A percentile compares a stretch with the other conserved stretches of the same genome.
Evolutionary conservation across 1,140 invertebrate species (phyloP).

Genomic region (Eriosoma lanigerum): DNA sequence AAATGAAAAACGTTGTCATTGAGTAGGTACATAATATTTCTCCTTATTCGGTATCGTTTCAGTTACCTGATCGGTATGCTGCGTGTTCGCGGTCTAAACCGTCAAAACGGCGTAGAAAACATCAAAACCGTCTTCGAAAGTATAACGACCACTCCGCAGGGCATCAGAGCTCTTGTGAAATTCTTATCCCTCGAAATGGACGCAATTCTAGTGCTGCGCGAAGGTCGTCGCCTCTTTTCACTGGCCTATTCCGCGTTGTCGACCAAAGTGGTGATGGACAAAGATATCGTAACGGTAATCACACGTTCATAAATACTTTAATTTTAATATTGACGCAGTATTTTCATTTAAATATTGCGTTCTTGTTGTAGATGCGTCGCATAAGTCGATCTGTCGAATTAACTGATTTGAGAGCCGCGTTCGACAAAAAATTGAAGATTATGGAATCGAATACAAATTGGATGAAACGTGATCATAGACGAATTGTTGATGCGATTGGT

Average conservation of each 20-base stretch:
- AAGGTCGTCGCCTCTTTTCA: neutral
- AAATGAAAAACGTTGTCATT: too few relatives aligned
- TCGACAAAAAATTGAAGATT: neutral
- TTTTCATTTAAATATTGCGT: neutral
- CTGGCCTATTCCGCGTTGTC: neutral
- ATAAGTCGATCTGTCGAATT: neutral
- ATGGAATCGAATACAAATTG: neutral
- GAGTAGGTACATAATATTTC: too few relatives aligned
- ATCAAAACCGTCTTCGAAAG: neutral
- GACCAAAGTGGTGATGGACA: neutral
- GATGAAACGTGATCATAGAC: conserved; percentile 9
- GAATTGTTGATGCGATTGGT: neutral
- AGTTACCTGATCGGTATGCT: neutral
- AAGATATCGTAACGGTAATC: neutral
- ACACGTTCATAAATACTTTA: too few relatives aligned
- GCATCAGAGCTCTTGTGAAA: neutral
- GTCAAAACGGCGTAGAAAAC: neutral
- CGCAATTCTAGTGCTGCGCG: neutral
- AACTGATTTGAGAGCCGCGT: neutral
- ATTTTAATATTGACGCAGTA: too few relatives aligned
- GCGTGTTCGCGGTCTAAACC: neutral
- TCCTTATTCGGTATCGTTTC: neutral
- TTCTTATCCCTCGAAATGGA: neutral
- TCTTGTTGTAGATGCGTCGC: neutral
- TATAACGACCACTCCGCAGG: neutral